These are phyloP conservation scores for Chinchilla lanigera DNA, from an alignment of 2,113 vertebrate species.

Conservation along the genomic window DNA sequence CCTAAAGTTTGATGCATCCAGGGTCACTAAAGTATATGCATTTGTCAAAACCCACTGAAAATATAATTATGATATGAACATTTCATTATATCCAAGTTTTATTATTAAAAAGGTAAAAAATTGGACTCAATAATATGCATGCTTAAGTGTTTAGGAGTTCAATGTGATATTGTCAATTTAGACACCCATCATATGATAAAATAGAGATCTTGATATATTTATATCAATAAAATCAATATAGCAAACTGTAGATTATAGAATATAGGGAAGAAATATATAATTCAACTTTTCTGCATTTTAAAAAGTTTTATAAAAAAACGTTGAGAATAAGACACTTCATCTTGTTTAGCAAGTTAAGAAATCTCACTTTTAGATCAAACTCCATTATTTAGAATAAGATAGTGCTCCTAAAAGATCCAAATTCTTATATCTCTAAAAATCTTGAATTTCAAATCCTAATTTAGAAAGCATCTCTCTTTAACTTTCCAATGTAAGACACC, in stretches of 20 bases:
- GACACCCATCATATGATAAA: neutral
- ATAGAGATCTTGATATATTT: neutral
- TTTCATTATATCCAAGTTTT: neutral
- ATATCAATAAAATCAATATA: neutral
- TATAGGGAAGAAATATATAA: neutral
- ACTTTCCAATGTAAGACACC: neutral
- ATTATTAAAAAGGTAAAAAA: neutral
- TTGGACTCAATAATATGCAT: neutral
- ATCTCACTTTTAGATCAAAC: neutral
- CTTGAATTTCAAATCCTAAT: neutral
- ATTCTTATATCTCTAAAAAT: neutral
- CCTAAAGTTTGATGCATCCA: neutral
- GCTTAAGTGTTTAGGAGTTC: neutral
- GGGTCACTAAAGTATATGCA: neutral
- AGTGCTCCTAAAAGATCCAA: neutral
- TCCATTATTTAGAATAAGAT: neutral
- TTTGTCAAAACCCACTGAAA: neutral
- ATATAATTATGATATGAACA: neutral
- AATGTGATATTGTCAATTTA: neutral
- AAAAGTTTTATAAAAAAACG: neutral
- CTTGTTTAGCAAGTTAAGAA: neutral
- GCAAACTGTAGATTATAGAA: neutral
- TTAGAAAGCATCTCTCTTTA: neutral
- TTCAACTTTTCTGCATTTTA: neutral
- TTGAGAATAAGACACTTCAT: neutral